These are phyloP conservation scores for Pyrocoelia pectoralis DNA, from an alignment of 2,888 invertebrate genomes.

Conservation along the genomic window DNA sequence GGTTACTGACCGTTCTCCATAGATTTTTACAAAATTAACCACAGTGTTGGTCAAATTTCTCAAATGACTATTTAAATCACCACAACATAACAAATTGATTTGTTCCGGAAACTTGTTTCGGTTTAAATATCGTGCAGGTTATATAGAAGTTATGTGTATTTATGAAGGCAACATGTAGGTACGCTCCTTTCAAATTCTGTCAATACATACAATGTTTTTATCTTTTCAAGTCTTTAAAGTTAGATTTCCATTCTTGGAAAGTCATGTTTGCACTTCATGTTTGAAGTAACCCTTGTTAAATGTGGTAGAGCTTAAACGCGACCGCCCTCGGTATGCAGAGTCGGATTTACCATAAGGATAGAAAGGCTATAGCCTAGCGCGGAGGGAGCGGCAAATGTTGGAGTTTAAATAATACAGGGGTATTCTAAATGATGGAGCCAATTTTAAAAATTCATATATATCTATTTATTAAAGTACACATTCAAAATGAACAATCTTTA, in stretches of 20 bases:
- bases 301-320: too few relatives aligned
- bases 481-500: too few relatives aligned
- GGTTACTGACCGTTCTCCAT: constrained; percentile 7
- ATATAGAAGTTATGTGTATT: neutral
- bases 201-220: constrained; percentile 1
- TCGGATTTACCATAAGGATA: too few relatives aligned
- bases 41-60: constrained; percentile 28
- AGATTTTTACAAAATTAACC: constrained; percentile 25
- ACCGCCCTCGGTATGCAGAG: too few relatives aligned
- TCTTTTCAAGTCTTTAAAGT: neutral
- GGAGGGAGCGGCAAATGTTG: too few relatives aligned
- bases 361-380: too few relatives aligned
- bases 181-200: neutral
- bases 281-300: too few relatives aligned
- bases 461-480: too few relatives aligned
- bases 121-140: constrained; percentile 7
- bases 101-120: constrained; percentile 17
- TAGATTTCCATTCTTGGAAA: constrained; percentile 12
- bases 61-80: constrained; percentile 20
- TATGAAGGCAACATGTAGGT: neutral
- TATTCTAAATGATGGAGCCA: too few relatives aligned
- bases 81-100: constrained; percentile 28
- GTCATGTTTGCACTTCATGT: too few relatives aligned
- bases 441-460: too few relatives aligned
- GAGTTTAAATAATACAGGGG: too few relatives aligned